A percentile compares a stretch with the other conserved stretches of the same genome.
These are phyloP conservation scores for Bubo bubo DNA, from an alignment of 2,113 vertebrate genomes.

Conservation along the genomic window DNA sequence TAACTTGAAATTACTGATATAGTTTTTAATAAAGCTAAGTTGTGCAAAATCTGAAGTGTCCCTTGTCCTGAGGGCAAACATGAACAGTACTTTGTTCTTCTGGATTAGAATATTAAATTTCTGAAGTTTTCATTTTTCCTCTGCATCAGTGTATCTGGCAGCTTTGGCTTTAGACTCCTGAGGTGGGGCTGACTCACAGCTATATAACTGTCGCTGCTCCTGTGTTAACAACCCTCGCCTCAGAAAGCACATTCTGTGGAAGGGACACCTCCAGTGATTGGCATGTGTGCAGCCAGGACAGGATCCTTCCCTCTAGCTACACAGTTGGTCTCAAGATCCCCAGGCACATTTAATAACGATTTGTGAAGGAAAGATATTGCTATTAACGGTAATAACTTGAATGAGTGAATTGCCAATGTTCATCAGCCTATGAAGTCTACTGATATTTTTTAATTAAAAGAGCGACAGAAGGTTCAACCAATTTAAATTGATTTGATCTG, in stretches of 20 bases:
- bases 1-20: background rate
- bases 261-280: background rate
- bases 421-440: background rate
- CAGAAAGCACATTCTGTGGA: background rate
- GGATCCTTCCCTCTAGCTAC: background rate
- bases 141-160: background rate
- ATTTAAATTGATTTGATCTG: background rate
- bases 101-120: background rate
- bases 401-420: background rate
- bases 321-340: background rate
- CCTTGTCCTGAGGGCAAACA: background rate
- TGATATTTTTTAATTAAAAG: constrained; percentile 27
- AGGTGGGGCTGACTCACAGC: background rate
- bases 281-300: background rate
- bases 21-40: background rate
- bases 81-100: background rate
- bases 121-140: background rate
- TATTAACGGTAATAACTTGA: background rate
- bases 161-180: background rate
- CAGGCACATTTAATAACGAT: background rate
- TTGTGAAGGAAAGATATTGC: background rate
- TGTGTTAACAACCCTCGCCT: background rate
- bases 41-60: background rate
- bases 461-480: background rate
- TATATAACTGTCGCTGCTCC: background rate